These are phyloP conservation scores for Gymnosoma rotundatum DNA, from an alignment of 2,888 invertebrate species.

Conservation along the genomic window DNA sequence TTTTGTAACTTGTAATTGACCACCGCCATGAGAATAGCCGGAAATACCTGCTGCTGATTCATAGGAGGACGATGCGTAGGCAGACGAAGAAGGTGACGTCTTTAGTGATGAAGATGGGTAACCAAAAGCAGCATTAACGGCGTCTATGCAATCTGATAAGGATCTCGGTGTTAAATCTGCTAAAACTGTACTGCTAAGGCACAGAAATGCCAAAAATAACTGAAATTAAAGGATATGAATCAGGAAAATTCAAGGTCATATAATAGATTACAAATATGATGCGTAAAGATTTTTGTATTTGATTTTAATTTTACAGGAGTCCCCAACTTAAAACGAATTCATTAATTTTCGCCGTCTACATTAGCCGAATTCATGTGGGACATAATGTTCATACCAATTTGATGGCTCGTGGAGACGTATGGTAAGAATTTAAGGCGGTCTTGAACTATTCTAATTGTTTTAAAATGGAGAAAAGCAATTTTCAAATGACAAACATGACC, in stretches of 20 bases:
- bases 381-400: too few relatives aligned
- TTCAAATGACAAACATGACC: too few relatives aligned
- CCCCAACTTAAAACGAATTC: too few relatives aligned
- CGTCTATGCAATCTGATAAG: slow-evolving; percentile 79
- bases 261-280: slow-evolving; percentile 26
- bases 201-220: slow-evolving; percentile 77
- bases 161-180: slow-evolving; percentile 75
- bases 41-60: slow-evolving; percentile 77
- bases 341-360: too few relatives aligned
- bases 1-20: slow-evolving; percentile 74
- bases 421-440: too few relatives aligned
- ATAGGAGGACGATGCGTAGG: slow-evolving; percentile 80
- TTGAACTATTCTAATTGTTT: too few relatives aligned
- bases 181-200: slow-evolving; percentile 75
- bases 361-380: too few relatives aligned
- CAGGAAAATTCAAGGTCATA: slow-evolving; percentile 69
- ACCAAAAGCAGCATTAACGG: slow-evolving; percentile 82
- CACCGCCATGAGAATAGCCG: slow-evolving; percentile 74
- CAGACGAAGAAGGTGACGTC: slow-evolving; percentile 78
- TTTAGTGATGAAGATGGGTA: slow-evolving; percentile 83
- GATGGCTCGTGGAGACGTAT: too few relatives aligned
- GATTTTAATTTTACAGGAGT: neutral
- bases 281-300: neutral
- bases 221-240: slow-evolving; percentile 63
- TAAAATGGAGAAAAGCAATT: too few relatives aligned